Conservation (phyloP, 2,888 invertebrate genomes). For the Lepidocyrtoides sp. region DNA sequence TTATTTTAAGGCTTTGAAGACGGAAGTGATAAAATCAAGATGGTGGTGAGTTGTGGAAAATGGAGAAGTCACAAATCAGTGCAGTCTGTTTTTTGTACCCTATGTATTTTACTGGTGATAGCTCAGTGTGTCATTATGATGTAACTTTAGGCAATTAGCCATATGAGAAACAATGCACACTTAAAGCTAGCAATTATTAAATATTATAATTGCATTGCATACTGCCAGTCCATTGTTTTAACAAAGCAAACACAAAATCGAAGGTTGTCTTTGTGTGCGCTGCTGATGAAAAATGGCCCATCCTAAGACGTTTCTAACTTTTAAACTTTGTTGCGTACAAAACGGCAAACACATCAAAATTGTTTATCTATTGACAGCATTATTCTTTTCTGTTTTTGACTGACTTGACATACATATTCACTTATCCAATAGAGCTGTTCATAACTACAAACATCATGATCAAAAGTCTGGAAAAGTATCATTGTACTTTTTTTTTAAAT, state of each 20-base stretch:
- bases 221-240: neutral
- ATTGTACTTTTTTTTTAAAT: neutral
- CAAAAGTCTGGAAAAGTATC: neutral
- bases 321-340: no score
- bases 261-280: no score
- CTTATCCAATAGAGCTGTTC: neutral
- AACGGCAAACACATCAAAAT: no score
- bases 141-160: no score
- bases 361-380: no score
- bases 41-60: conserved; percentile 65
- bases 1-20: conserved; percentile 77
- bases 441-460: neutral
- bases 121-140: neutral
- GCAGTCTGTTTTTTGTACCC: neutral
- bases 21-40: conserved; percentile 80
- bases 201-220: no score
- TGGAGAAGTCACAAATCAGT: conserved; percentile 67
- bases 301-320: neutral
- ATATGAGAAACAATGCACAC: no score
- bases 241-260: no score
- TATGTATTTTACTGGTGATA: no score
- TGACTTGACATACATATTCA: conserved; percentile 20
- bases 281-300: no score
- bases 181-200: no score
- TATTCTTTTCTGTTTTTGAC: no score